Percentiles rank a stretch among this genome's conserved stretches.
phyloP scores from a whole-genome alignment of 2,797 vertebrate genomes.

The Coranthus polyacanthus region DNA sequence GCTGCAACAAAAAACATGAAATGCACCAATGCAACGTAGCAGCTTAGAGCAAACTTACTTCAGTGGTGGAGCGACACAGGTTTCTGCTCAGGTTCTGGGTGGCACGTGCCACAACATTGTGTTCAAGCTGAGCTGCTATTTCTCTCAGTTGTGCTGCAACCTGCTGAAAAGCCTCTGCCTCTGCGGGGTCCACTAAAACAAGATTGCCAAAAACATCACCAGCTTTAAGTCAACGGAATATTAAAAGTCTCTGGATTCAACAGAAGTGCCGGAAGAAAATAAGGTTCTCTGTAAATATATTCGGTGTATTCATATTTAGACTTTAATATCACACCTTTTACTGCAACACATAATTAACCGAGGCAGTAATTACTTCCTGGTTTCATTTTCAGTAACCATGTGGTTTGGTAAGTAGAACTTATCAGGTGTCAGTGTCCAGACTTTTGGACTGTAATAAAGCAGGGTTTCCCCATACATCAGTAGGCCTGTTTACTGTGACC shows the following conservation, averaged over 20 bases:
- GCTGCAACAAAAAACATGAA: too few relatives aligned
- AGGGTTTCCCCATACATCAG: neutral
- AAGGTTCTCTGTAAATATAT: neutral
- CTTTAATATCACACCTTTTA: neutral
- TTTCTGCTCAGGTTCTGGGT: constrained; percentile 67
- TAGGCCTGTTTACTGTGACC: neutral
- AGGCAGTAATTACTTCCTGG: constrained; percentile 19
- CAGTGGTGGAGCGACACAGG: constrained; percentile 2
- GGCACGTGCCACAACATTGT: constrained; percentile 57
- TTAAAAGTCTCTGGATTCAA: neutral
- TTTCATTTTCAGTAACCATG: constrained; percentile 22
- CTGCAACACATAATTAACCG: neutral
- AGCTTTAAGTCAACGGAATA: too few relatives aligned
- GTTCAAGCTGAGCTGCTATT: constrained; percentile 79
- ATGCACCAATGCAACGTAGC: neutral
- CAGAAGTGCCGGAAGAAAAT: neutral
- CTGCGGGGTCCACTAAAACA: constrained; percentile 54
- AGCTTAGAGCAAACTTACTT: constrained; percentile 65
- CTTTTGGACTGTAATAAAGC: neutral
- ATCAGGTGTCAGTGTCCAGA: neutral
- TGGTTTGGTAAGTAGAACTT: neutral
- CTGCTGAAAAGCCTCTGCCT: constrained; percentile 43
- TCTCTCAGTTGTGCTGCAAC: constrained; percentile 70
- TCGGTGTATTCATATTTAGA: neutral
- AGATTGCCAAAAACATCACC: neutral